These are phyloP conservation scores for Platichthys flesus DNA, from an alignment of 2,113 vertebrate species.

Conservation along the genomic window DNA sequence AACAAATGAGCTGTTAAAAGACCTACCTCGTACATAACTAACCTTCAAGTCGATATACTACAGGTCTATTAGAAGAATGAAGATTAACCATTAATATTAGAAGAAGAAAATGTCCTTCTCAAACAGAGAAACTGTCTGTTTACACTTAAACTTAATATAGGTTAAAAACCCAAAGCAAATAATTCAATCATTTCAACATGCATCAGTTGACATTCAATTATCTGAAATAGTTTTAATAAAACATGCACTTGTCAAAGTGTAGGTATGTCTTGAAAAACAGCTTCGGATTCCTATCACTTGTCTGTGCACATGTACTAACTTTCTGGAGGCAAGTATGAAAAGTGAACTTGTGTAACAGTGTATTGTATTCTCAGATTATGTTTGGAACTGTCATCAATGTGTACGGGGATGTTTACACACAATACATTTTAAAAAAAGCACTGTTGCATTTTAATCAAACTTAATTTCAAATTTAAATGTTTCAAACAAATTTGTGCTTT, in stretches of 20 bases:
- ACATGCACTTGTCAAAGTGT: conserved; percentile 33
- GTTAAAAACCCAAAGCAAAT: background rate
- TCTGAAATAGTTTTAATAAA: conserved; percentile 9
- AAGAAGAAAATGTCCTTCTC: conserved; percentile 14
- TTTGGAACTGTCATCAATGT: background rate
- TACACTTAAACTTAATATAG: background rate
- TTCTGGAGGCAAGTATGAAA: conserved; percentile 4
- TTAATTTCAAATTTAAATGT: conserved; percentile 2
- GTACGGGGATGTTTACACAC: conserved; percentile 10
- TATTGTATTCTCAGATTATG: conserved; percentile 11
- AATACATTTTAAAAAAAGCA: background rate
- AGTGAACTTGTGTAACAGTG: background rate
- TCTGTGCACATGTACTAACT: background rate
- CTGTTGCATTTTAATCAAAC: background rate
- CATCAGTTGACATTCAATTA: conserved; percentile 31
- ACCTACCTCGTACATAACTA: background rate
- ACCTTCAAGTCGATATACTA: conserved; percentile 1
- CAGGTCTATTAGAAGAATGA: background rate
- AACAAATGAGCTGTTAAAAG: conserved; percentile 20
- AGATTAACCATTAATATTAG: conserved; percentile 14
- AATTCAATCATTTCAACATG: conserved; percentile 19
- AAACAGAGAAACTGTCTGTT: background rate
- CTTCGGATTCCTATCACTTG: background rate
- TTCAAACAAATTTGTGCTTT: conserved; percentile 13
- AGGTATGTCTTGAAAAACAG: conserved; percentile 1